These are phyloP conservation scores for Halichondria panicea DNA, from an alignment of 37 sponge, comb jelly and placozoan species.

Conservation along the genomic window DNA sequence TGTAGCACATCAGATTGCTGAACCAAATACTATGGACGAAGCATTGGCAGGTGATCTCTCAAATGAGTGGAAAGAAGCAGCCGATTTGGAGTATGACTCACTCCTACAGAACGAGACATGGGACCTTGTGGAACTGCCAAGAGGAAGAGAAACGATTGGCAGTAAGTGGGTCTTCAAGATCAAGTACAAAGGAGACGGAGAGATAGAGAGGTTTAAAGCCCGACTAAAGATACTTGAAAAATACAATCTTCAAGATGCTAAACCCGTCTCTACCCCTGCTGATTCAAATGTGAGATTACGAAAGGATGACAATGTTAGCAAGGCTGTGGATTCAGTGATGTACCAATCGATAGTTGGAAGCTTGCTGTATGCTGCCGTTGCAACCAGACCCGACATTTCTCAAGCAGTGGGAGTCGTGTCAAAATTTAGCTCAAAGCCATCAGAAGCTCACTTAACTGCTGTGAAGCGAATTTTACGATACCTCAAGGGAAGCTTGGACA, in stretches of 20 bases:
- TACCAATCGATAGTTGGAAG: slow-evolving; percentile 71
- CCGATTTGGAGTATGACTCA: slow-evolving; percentile 22
- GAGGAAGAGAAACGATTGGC: slow-evolving; percentile 32
- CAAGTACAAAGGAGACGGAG: slow-evolving; percentile 36
- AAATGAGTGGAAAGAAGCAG: slow-evolving; percentile 7
- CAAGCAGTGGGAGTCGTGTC: slow-evolving; percentile 52
- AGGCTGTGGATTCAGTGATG: slow-evolving; percentile 18
- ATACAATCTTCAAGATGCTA: slow-evolving; percentile 30
- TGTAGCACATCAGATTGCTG: not conserved
- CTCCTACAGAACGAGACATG: slow-evolving; percentile 19
- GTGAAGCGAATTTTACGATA: slow-evolving; percentile 49
- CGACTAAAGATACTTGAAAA: slow-evolving; percentile 31
- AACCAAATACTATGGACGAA: slow-evolving; percentile 18
- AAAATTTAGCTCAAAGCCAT: slow-evolving; percentile 28
- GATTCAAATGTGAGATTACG: slow-evolving; percentile 11
- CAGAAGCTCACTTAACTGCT: slow-evolving; percentile 45
- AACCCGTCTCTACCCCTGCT: slow-evolving; percentile 35
- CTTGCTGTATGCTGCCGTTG: slow-evolving; percentile 37
- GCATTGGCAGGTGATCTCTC: not conserved
- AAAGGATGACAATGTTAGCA: slow-evolving; percentile 54
- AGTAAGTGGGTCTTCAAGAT: slow-evolving; percentile 55
- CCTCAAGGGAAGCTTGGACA: slow-evolving; percentile 39
- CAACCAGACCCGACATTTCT: slow-evolving; percentile 47
- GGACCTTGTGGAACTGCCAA: slow-evolving; percentile 32
- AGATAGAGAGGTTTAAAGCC: slow-evolving; percentile 40